Percentiles rank a stretch among this genome's conserved stretches.
phyloP scores from a whole-genome alignment of 2,888 invertebrate genomes.

The Volucella inflata region DNA sequence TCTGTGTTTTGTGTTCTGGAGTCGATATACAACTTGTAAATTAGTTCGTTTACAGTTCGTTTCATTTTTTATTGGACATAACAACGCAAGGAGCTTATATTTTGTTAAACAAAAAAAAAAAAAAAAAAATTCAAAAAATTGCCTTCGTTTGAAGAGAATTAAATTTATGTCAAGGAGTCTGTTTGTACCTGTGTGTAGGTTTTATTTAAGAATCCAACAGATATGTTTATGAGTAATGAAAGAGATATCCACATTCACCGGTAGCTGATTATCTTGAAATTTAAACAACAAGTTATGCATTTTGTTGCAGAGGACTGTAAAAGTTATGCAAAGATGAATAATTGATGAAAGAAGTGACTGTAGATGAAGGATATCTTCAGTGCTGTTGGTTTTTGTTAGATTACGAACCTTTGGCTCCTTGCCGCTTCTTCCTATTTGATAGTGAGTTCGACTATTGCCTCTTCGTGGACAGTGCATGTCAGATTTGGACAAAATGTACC shows the following conservation, averaged over 20 bases:
- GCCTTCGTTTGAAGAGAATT: slow-evolving; percentile 4
- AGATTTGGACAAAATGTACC: too few relatives aligned
- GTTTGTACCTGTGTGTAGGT: background rate
- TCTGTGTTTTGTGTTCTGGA: slow-evolving; percentile 28
- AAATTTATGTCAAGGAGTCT: background rate
- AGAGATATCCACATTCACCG: slow-evolving; percentile 15
- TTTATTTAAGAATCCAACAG: background rate
- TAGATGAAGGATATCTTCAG: too few relatives aligned
- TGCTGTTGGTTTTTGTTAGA: too few relatives aligned
- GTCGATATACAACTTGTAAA: slow-evolving; percentile 67
- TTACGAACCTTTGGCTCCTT: too few relatives aligned
- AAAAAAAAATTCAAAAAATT: background rate
- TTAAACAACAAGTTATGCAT: slow-evolving; percentile 4
- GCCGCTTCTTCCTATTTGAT: too few relatives aligned
- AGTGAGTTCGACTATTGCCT: too few relatives aligned
- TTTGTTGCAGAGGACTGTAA: background rate
- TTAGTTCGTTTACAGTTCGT: slow-evolving; percentile 63
- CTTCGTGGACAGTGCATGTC: too few relatives aligned
- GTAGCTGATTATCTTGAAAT: slow-evolving; percentile 52
- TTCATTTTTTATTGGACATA: slow-evolving; percentile 61
- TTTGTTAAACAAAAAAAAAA: background rate
- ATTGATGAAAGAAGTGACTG: too few relatives aligned
- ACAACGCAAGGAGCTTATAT: slow-evolving; percentile 57
- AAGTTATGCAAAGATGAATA: too few relatives aligned
- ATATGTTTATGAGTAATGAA: slow-evolving; percentile 35